These are phyloP conservation scores for Vanessa cardui DNA, from an alignment of 2,888 invertebrate genomes.

Conservation along the genomic window DNA sequence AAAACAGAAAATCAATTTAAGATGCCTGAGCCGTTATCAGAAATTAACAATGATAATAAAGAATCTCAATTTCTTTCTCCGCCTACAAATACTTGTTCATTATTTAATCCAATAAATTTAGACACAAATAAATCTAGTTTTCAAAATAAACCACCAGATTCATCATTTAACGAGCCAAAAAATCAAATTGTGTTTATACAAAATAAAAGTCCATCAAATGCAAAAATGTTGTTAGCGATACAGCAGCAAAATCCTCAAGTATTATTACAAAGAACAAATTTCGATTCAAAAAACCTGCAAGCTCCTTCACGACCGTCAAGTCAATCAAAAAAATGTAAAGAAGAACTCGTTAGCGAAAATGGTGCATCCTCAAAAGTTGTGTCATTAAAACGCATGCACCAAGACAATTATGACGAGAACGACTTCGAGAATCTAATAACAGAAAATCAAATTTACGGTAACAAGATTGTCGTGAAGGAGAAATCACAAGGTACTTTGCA, in stretches of 20 bases:
- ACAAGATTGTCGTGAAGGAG: conserved; percentile 82
- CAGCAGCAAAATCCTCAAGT: conserved; percentile 71
- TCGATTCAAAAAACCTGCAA: conserved; percentile 77
- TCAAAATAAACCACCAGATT: conserved; percentile 60
- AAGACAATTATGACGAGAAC: conserved; percentile 77
- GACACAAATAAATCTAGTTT: conserved; percentile 59
- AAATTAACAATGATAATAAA: conserved; percentile 51
- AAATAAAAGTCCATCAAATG: conserved; percentile 61
- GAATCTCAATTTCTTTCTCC: conserved; percentile 45
- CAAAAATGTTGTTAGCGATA: conserved; percentile 71
- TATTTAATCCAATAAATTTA: conserved; percentile 60
- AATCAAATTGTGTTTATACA: conserved; percentile 73
- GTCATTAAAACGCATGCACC: conserved; percentile 74
- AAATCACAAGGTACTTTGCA: conserved; percentile 71
- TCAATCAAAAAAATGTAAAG: conserved; percentile 71
- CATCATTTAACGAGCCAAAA: conserved; percentile 61
- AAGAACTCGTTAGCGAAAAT: conserved; percentile 62
- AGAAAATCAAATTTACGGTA: conserved; percentile 81
- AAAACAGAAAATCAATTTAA: conserved; percentile 63
- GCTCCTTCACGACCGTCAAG: conserved; percentile 75
- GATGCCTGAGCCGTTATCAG: conserved; percentile 56
- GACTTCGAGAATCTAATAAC: conserved; percentile 82
- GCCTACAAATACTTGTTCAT: conserved; percentile 44
- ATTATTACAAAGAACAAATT: conserved; percentile 64
- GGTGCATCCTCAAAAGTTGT: conserved; percentile 72